Base-by-base conservation (phyloP, 2,888 invertebrate genomes). In the Gymnoscelis rufifasciata region DNA sequence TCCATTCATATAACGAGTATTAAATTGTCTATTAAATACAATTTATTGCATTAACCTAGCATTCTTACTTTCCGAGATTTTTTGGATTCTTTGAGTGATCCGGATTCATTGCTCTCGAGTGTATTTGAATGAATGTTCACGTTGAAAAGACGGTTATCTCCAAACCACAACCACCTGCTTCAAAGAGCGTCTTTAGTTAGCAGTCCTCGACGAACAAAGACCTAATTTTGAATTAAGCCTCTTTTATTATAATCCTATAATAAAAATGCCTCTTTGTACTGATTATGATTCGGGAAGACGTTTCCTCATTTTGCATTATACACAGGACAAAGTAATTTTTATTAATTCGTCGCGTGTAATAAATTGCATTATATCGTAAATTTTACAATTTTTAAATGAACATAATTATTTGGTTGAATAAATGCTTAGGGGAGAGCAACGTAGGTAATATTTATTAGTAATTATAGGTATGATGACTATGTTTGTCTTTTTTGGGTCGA, bases 161-260 rank as follows among this genome's bases (percentile, higher is more conserved):
- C 19, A 35, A 19, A 15, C 35, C 35, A 10, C 19, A 35, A 35
- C 27, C 31, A 24, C 39, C 40, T 14, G 26, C 43, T 48, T 41
- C 24, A 42, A 41, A 28, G 10, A 44, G 38, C 39, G 43, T 44
- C 40, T 14, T 52, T 47, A 37, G 30, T 43, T 39, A 4, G 27
- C 39, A 27, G 43, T 33, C 12, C 38, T 43, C 24, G 6, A 6
- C 13, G 28, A 35, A 49, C 45, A 51, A 49, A 54, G 47, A 46
- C 52, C 47, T 54, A 54, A 54, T 54, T 57, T 47, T 49, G 35
- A 45, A 43, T 43, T 37, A 49, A 57, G 47, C 35, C 43, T 40
- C 52, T 47, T n/a, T 53, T 47, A 40, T 48, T 41, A 43, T 52
- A 57, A 53, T 53, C 48, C 38, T 36, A 35, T 47, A 50, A 47